Percentiles rank a stretch among this genome's conserved stretches.
Conservation (phyloP, 2,113 vertebrate genomes). For the Rhinoptilus africanus region DNA sequence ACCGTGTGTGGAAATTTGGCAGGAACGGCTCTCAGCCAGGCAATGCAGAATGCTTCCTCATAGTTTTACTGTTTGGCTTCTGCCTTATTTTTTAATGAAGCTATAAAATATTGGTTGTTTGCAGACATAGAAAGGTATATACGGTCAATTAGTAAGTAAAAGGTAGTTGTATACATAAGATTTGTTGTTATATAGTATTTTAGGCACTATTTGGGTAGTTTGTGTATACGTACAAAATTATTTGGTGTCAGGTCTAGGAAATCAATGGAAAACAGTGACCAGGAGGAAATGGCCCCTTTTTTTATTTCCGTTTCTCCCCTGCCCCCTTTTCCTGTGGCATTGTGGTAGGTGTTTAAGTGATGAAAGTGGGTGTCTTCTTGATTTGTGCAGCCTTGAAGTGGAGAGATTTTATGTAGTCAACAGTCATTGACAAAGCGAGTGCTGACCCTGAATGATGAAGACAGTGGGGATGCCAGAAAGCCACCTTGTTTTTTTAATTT, state of each 20-base stretch:
- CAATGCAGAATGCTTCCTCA: neutral
- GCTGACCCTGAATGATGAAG: neutral
- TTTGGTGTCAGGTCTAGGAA: neutral
- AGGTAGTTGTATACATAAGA: rapidly evolving
- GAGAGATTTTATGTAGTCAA: neutral
- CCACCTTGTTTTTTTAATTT: neutral
- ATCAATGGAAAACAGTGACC: neutral
- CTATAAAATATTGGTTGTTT: neutral
- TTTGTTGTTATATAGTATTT: neutral
- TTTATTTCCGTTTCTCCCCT: neutral
- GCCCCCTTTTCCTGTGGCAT: rapidly evolving
- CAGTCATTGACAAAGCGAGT: neutral
- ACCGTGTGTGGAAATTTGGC: rapidly evolving
- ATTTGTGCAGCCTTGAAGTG: neutral
- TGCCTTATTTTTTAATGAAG: neutral
- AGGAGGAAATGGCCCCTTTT: rapidly evolving
- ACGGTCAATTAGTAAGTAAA: neutral
- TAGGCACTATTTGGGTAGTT: neutral
- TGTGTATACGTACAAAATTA: rapidly evolving
- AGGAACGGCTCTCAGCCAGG: neutral
- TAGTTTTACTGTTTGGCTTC: neutral
- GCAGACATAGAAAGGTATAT: rapidly evolving
- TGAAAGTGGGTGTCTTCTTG: rapidly evolving
- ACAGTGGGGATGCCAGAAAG: too few relatives aligned
- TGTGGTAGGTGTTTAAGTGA: neutral